Conservation (phyloP, 2,113 vertebrate species). For the Thermophis baileyi region DNA sequence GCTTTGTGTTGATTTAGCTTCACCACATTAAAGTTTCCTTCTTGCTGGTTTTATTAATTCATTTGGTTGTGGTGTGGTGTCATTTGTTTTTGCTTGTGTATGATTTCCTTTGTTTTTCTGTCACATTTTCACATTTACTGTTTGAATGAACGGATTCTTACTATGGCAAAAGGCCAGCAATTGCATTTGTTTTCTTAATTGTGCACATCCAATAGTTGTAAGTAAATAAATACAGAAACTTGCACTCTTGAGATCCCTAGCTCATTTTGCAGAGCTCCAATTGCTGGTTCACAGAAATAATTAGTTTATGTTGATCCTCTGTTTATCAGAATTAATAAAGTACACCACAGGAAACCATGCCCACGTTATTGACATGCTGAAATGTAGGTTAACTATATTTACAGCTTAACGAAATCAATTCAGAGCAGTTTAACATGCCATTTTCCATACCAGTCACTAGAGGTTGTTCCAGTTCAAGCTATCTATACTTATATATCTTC, state of each 20-base stretch:
- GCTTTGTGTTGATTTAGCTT: not conserved
- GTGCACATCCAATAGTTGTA: not conserved
- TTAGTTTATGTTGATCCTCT: not conserved
- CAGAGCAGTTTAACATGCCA: not conserved
- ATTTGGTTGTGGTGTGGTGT: not conserved
- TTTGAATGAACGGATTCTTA: not conserved
- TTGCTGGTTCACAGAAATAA: not conserved
- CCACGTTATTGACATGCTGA: not conserved
- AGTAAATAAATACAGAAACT: not conserved
- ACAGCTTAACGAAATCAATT: not conserved
- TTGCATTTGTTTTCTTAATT: not conserved
- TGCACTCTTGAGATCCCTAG: not conserved
- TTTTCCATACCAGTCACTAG: not conserved
- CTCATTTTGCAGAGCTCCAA: not conserved
- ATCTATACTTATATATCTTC: not conserved
- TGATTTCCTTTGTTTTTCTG: not conserved
- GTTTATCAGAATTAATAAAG: not conserved
- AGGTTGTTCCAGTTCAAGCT: not conserved
- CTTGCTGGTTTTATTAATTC: not conserved
- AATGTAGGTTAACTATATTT: not conserved
- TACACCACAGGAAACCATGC: not conserved
- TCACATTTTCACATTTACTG: not conserved
- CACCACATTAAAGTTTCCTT: not conserved
- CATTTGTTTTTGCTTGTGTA: not conserved
- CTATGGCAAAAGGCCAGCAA: not conserved